Base-by-base conservation (phyloP, 2,888 invertebrate genomes). In the Biston betularia region DNA sequence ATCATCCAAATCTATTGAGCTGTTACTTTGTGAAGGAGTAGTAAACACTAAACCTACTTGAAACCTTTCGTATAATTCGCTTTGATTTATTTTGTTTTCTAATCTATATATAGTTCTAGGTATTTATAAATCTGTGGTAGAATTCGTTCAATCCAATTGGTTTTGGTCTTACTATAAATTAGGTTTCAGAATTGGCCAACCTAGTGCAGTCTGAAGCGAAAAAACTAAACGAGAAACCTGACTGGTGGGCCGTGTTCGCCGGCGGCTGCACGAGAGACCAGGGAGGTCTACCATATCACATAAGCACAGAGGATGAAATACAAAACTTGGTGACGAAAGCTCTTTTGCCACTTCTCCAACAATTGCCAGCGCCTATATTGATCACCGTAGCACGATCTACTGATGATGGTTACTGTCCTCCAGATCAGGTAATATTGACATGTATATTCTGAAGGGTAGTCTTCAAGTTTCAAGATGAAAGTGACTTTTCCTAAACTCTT, bases 261-360 rank as follows among this genome's bases (percentile, higher is more conserved):
- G 97, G 97, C 44, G 98, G 98, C 5, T 98, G 97, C 83, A 98
- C 98, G 0, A 96, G 97, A 69, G 98, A 98, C 83, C 96, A 97
- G 77, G 96, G 96, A 7, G 97, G 97, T 33, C 88, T 98, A 61
- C 98, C 98, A 0, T 96, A 97, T 87, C 98, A 98, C 83, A 95
- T 97, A 33, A 97, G 97, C 71, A 94, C 95, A 0, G 89, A 94
- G 12, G 94, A 95, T 52, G 96, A 98, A 86, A 95, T 98, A 57
- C 89, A 93, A 46, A 87, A 90, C 15, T 89, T 97, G 86, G 92
- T 97, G 69, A 88, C 91, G 12, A 79, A 88, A 65, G 92, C 94
- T 10, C 93, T 97, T 80, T 87, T 94, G 79, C 87, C 90, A 15
- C 89, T 97, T 79, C 84, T 97, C 74, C 86, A 93, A 59, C 82